A percentile compares a stretch with the other conserved stretches of the same genome.
Evolutionary conservation across 2,888 invertebrate genomes (phyloP).

Genomic region (Rhabditoides inermis): DNA sequence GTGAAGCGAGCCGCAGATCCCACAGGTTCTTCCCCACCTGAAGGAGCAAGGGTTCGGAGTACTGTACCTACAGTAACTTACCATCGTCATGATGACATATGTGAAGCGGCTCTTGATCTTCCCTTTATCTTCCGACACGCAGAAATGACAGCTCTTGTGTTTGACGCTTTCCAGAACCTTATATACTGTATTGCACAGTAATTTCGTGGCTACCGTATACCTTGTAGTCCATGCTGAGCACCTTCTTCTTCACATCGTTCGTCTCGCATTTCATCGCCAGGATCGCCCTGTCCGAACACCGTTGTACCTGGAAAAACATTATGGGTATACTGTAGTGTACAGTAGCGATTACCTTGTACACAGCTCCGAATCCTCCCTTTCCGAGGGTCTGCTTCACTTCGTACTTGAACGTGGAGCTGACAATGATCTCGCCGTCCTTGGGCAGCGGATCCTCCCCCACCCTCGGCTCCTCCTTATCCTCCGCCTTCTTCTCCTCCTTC

Average conservation of each 20-base stretch:
- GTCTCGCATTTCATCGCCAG: constrained; percentile 39
- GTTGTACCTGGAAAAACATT: too few relatives aligned
- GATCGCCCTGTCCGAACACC: constrained; percentile 11
- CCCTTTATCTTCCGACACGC: constrained; percentile 29
- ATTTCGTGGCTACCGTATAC: too few relatives aligned
- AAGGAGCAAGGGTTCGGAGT: background rate
- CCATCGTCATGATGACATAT: constrained; percentile 32
- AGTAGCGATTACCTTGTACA: constrained; percentile 21
- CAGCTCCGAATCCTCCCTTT: constrained; percentile 37
- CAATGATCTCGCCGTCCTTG: too few relatives aligned
- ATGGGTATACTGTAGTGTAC: too few relatives aligned
- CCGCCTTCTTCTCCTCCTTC: too few relatives aligned
- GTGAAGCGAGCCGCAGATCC: constrained; percentile 27
- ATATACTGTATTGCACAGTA: too few relatives aligned
- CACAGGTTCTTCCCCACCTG: constrained; percentile 36
- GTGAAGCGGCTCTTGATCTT: constrained; percentile 20
- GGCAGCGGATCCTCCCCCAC: too few relatives aligned
- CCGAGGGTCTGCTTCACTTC: constrained; percentile 19
- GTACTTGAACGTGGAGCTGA: constrained; percentile 1
- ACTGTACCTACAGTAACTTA: constrained; percentile 1
- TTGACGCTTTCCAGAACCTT: too few relatives aligned
- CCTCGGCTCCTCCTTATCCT: too few relatives aligned
- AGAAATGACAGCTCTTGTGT: constrained; percentile 31
- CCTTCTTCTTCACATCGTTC: constrained; percentile 17
- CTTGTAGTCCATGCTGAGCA: constrained; percentile 22